Base-by-base conservation (phyloP, 1,140 invertebrate species). In the Leptinotarsa lineolata region DNA sequence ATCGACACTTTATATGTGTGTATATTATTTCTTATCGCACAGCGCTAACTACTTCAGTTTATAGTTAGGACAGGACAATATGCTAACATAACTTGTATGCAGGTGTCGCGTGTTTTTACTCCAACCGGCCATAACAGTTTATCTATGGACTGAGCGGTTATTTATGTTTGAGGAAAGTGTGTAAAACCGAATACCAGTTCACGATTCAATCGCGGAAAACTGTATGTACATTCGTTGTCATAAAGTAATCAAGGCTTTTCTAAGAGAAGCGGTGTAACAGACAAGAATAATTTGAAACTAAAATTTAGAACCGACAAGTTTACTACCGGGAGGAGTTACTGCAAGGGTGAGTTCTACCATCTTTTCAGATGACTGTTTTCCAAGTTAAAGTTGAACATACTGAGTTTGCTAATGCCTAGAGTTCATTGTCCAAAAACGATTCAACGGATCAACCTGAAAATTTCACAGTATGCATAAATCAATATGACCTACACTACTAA, bases 51-150 rank as follows among this genome's bases (percentile, higher is more conserved):
- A 63, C 20, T 63, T 63, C 61, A 63, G 61, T 63, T 22, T 63
- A 63, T 63, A 63, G 24, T 30, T 63, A 15, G 61, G 4, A 63
- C 24, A 63, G 61, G 61, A 63, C 61, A 63, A 63, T 63, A 63
- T 63, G 61, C 20, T 16, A 63, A 63, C 24, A 63, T 63, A 63
- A 63, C 61, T 63, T 30, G 61, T 15, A 63, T 63, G 61, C 61
- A 63, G 61, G 61, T 63, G 61, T 63, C 61, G 61, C 21, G 61
- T 63, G 61, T 63, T 63, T 63, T 63, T 63, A 63, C 20, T 63
- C n/a, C 48, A 54, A 13, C 4, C 15, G 15, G 48, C 48, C 48
- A 54, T 54, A 54, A 54, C 48, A 54, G 15, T 54, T 54, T 16
- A 54, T 54, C 48, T 54, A 12, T 39, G 48, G 15, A 54, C 15